Conservation (phyloP, 2,888 invertebrate species). For the Xestia xanthographa region DNA sequence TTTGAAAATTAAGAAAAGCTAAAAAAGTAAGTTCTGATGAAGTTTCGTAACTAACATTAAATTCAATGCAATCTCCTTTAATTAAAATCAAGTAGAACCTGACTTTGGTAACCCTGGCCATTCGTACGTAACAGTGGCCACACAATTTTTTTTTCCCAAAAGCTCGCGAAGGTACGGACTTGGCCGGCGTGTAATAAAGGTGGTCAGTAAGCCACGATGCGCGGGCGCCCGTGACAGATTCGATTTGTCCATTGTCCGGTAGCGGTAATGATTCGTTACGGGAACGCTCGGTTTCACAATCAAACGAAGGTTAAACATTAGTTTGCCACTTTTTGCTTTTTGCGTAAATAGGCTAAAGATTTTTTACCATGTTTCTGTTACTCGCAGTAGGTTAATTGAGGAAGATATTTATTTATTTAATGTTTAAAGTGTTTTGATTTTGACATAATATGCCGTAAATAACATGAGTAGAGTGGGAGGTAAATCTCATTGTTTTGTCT, state of each 20-base stretch:
- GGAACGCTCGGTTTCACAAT: slow-evolving; percentile 58
- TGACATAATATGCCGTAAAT: neutral
- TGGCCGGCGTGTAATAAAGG: slow-evolving; percentile 47
- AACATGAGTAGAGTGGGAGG: neutral
- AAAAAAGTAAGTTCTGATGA: neutral
- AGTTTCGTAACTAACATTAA: neutral
- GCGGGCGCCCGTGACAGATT: slow-evolving; percentile 80
- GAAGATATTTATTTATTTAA: slow-evolving; percentile 24
- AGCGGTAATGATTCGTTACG: slow-evolving; percentile 81
- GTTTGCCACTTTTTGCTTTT: slow-evolving; percentile 13
- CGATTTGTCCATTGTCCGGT: slow-evolving; percentile 83
- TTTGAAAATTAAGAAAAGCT: neutral
- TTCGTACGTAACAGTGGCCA: too few species aligned
- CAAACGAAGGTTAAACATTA: slow-evolving; percentile 55
- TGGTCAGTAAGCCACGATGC: slow-evolving; percentile 60
- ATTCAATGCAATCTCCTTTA: neutral
- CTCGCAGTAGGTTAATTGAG: slow-evolving; percentile 2
- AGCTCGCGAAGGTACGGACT: slow-evolving; percentile 2
- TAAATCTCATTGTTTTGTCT: slow-evolving; percentile 8
- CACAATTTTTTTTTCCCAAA: neutral
- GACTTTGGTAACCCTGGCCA: neutral
- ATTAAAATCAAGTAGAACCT: neutral
- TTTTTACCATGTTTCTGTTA: slow-evolving; percentile 1
- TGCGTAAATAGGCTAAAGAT: slow-evolving; percentile 5
- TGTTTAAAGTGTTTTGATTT: slow-evolving; percentile 4